A percentile compares a stretch with the other conserved stretches of the same genome.
Evolutionary conservation across 2,113 vertebrate species (phyloP).

Genomic region (Platichthys flesus): DNA sequence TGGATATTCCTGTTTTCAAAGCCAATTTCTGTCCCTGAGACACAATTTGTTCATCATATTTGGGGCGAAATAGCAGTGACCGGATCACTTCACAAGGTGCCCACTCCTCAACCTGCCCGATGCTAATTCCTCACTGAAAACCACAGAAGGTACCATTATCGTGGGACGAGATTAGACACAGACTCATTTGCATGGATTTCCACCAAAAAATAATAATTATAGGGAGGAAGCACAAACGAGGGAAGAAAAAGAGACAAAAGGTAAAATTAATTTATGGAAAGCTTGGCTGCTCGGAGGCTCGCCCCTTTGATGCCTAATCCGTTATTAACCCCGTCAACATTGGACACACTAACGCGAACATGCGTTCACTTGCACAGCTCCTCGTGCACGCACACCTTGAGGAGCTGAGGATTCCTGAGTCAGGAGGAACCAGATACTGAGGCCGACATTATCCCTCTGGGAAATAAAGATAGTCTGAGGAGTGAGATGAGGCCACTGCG

Average conservation of each 20-base stretch:
- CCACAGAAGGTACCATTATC: constrained; percentile 62
- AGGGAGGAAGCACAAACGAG: constrained; percentile 47
- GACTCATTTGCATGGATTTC: constrained; percentile 56
- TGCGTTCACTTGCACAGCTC: background rate
- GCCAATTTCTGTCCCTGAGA: constrained; percentile 3
- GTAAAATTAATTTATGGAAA: constrained; percentile 75
- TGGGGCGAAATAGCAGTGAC: constrained; percentile 14
- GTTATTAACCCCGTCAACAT: constrained; percentile 55
- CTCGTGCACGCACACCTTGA: constrained; percentile 32
- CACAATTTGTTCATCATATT: background rate
- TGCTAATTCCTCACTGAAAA: constrained; percentile 40
- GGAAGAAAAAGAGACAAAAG: constrained; percentile 64
- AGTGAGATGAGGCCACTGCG: constrained; percentile 52
- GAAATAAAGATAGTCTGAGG: constrained; percentile 68
- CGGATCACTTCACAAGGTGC: constrained; percentile 30
- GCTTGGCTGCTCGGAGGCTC: constrained; percentile 39
- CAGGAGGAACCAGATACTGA: constrained; percentile 32
- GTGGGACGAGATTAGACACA: constrained; percentile 57
- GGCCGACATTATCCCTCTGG: constrained; percentile 50
- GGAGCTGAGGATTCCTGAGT: constrained; percentile 47
- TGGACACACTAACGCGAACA: constrained; percentile 5
- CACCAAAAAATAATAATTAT: constrained; percentile 47
- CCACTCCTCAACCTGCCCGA: constrained; percentile 40
- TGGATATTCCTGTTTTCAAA: too few relatives aligned
- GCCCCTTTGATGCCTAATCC: constrained; percentile 70